Conservation (phyloP, 2,113 vertebrate species). For the Amphiprion ocellaris region DNA sequence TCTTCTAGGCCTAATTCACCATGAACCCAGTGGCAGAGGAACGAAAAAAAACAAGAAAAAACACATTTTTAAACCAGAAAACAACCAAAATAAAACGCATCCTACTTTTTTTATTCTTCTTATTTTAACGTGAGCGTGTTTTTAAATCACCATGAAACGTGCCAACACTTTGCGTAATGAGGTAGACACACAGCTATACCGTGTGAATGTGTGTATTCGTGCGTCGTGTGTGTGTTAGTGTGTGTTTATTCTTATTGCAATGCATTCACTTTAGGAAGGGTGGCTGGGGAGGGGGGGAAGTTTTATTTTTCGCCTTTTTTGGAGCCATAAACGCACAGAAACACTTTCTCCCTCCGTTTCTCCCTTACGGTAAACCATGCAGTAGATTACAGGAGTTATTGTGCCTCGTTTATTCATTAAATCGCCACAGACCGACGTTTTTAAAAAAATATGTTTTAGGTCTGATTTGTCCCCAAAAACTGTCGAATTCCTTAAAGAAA, state of each 20-base stretch:
- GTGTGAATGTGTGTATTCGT: constrained; percentile 71
- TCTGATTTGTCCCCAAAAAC: not conserved
- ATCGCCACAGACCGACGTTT: constrained; percentile 7
- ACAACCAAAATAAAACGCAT: constrained; percentile 43
- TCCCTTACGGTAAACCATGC: constrained; percentile 83
- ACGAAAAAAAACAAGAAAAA: constrained; percentile 34
- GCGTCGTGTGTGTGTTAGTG: constrained; percentile 50
- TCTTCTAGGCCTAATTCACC: constrained; percentile 76
- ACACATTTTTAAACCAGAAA: constrained; percentile 32
- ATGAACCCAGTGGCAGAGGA: constrained; percentile 36
- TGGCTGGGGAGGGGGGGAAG: not conserved
- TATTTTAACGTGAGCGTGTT: constrained; percentile 27
- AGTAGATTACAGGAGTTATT: constrained; percentile 65
- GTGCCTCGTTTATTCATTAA: constrained; percentile 11
- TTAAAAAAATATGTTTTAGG: not conserved
- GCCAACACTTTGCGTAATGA: constrained; percentile 87
- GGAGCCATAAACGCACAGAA: constrained; percentile 57
- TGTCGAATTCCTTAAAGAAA: constrained; percentile 21
- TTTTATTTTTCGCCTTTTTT: constrained; percentile 20
- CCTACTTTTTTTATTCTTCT: constrained; percentile 52
- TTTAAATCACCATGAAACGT: constrained; percentile 71
- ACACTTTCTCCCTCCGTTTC: constrained; percentile 18
- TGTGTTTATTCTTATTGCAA: constrained; percentile 86
- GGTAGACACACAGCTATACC: constrained; percentile 90
- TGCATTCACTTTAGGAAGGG: constrained; percentile 68